Percentiles rank a stretch among this genome's conserved stretches.
phyloP scores from a whole-genome alignment of 2,113 vertebrate genomes.

The Zapus hudsonius region DNA sequence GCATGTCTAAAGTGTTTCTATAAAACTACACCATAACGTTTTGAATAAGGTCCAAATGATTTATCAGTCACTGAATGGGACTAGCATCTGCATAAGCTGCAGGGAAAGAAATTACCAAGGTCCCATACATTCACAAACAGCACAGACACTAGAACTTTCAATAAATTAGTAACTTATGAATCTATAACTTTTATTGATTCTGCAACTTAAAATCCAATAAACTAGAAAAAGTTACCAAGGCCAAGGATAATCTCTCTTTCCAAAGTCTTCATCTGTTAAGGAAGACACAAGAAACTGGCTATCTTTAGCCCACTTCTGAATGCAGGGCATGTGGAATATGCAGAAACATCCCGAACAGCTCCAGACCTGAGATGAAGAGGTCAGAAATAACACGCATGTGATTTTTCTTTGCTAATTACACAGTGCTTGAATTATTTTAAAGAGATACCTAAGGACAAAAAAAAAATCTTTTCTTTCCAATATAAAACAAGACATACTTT shows the following conservation, averaged over 20 bases:
- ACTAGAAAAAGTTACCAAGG: conserved; percentile 90
- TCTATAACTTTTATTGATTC: background rate
- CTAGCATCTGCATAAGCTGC: background rate
- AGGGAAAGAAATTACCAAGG: background rate
- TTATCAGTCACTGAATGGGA: background rate
- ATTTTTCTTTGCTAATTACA: conserved; percentile 49
- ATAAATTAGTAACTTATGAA: conserved; percentile 36
- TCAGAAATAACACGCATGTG: conserved; percentile 13
- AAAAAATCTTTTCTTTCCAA: background rate
- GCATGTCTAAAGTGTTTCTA: background rate
- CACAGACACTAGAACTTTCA: background rate
- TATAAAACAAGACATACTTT: conserved; percentile 25
- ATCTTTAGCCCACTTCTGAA: conserved; percentile 98
- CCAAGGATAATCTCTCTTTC: conserved; percentile 95
- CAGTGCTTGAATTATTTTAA: conserved; percentile 61
- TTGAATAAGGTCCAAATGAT: conserved; percentile 17
- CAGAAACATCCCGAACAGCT: conserved; percentile 96
- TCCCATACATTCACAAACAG: background rate
- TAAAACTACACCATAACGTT: conserved; percentile 21
- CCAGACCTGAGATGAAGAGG: conserved; percentile 90
- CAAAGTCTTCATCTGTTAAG: conserved; percentile 93
- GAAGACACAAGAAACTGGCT: conserved; percentile 95
- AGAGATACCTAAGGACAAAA: conserved; percentile 16
- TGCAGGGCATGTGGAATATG: conserved; percentile 97
- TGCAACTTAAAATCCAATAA: conserved; percentile 55